A percentile compares a stretch with the other conserved stretches of the same genome.
phyloP scores from a whole-genome alignment of 2,113 vertebrate species.

The Jacana jacana region DNA sequence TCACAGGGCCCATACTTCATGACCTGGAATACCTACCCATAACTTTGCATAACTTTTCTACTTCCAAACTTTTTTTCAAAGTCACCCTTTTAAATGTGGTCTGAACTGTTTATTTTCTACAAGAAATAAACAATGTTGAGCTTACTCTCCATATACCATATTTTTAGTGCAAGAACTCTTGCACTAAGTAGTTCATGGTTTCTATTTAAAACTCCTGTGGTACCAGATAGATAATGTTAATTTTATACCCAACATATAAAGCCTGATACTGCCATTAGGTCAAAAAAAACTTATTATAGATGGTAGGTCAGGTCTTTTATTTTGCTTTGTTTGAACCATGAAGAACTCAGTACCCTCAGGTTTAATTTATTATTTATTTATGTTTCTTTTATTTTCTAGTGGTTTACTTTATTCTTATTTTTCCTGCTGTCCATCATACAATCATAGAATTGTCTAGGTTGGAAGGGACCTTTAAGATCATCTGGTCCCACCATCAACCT shows the following conservation, averaged over 20 bases:
- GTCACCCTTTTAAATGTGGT: slow-evolving; percentile 23
- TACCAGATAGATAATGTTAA: slow-evolving; percentile 12
- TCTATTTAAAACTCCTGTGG: slow-evolving; percentile 7
- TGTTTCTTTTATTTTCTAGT: background rate
- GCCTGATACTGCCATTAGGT: slow-evolving; percentile 36
- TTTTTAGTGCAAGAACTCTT: slow-evolving; percentile 20
- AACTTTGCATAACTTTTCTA: slow-evolving; percentile 33
- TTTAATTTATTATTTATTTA: background rate
- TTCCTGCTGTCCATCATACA: background rate
- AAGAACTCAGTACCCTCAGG: background rate
- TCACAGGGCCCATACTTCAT: background rate
- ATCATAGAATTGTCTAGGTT: too few relatives aligned
- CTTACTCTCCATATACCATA: background rate
- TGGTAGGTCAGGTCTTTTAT: background rate
- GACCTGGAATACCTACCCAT: slow-evolving; percentile 37
- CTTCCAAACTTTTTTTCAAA: too few relatives aligned
- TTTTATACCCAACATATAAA: slow-evolving; percentile 44
- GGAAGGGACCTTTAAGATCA: too few relatives aligned
- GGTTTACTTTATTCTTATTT: background rate
- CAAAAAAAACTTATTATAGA: background rate
- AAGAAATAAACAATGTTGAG: slow-evolving; percentile 42
- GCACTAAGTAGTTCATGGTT: slow-evolving; percentile 21
- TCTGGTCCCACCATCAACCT: too few relatives aligned
- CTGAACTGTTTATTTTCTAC: slow-evolving; percentile 35
- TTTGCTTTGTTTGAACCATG: background rate